Conservation (phyloP, 1,140 invertebrate species). For the Harpegnathos saltator region DNA sequence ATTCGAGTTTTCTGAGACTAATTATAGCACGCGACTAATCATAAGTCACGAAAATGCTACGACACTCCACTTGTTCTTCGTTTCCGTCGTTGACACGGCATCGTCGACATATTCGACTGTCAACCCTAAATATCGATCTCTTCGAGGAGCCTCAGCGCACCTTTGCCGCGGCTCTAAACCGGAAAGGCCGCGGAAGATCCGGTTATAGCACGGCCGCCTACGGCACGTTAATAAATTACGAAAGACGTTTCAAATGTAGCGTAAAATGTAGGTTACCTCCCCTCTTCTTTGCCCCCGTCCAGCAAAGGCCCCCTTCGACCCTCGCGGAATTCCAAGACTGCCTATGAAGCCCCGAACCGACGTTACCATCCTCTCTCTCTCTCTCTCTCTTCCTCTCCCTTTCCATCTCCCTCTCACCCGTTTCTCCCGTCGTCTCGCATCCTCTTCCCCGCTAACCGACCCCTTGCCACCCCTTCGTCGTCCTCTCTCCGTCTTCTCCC, state of each 20-base stretch:
- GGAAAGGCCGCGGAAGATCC: constrained; percentile 42
- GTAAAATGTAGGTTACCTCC: constrained; percentile 82
- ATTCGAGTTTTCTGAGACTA: too few relatives aligned
- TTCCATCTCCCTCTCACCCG: constrained; percentile 11
- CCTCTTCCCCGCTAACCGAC: background rate
- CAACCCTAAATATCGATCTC: constrained; percentile 11
- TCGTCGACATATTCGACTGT: background rate
- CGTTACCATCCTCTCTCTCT: constrained; percentile 27
- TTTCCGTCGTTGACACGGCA: too few relatives aligned
- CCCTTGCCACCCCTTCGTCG: background rate
- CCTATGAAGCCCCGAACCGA: constrained; percentile 65
- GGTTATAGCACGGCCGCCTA: constrained; percentile 49
- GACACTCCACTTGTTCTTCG: too few relatives aligned
- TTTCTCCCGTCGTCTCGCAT: constrained; percentile 8
- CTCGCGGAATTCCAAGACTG: constrained; percentile 69
- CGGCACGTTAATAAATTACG: constrained; percentile 73
- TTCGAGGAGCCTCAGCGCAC: background rate
- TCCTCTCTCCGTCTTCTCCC: constrained; percentile 23
- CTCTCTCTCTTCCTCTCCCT: constrained; percentile 29
- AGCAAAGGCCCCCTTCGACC: constrained; percentile 24
- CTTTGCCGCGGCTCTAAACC: constrained; percentile 15
- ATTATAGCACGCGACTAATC: too few relatives aligned
- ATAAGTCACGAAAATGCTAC: too few relatives aligned
- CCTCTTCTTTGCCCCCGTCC: constrained; percentile 12
- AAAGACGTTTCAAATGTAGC: constrained; percentile 79